Conservation (phyloP, 2,113 vertebrate species). For the Geococcyx californianus region DNA sequence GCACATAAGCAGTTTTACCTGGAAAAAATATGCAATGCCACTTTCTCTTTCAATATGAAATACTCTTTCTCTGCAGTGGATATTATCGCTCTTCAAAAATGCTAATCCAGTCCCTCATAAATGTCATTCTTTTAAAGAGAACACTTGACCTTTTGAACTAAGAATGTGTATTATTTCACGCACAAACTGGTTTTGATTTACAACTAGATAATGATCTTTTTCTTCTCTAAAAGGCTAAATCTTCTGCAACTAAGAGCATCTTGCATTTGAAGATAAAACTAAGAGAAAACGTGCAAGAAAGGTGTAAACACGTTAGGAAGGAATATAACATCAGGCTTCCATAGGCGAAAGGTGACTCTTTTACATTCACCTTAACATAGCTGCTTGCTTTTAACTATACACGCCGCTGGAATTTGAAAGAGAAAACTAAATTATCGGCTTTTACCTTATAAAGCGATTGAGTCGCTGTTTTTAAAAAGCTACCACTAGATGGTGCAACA, state of each 20-base stretch:
- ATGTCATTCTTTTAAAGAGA: not conserved
- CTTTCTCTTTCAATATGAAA: not conserved
- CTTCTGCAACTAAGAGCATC: conserved; percentile 71
- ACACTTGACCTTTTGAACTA: not conserved
- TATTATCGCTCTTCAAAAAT: not conserved
- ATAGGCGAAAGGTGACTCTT: not conserved
- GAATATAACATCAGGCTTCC: not conserved
- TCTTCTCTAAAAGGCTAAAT: conserved; percentile 71
- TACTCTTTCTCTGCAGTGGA: not conserved
- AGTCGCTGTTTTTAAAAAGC: fast-evolving
- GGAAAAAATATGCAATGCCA: not conserved
- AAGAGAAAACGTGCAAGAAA: conserved; percentile 70
- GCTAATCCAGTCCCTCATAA: not conserved
- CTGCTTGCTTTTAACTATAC: not conserved
- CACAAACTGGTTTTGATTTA: not conserved
- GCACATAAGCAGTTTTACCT: not conserved
- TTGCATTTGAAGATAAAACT: conserved; percentile 70
- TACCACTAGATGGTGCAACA: conserved; percentile 44
- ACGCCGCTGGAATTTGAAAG: not conserved
- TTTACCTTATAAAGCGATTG: not conserved
- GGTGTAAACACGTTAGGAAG: not conserved
- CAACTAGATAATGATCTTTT: not conserved
- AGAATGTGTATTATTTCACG: not conserved
- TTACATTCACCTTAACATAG: not conserved
- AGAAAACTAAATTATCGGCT: not conserved